phyloP scores from a whole-genome alignment of 2,113 vertebrate species.

The Rhadina sibilatrix region DNA sequence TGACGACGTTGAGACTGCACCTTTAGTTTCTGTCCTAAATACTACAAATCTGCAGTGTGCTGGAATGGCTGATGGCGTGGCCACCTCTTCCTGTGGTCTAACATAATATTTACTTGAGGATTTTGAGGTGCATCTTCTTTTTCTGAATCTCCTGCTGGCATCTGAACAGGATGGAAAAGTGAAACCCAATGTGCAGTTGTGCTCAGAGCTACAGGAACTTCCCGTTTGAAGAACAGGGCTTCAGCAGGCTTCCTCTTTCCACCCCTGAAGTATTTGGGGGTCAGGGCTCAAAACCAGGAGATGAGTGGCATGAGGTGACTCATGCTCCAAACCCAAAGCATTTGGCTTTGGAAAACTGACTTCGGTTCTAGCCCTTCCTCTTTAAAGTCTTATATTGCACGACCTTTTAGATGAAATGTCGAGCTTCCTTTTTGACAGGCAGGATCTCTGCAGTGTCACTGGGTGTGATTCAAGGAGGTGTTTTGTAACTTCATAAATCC shows the following conservation, averaged over 20 bases:
- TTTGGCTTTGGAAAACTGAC: slow-evolving; percentile 31
- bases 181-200: neutral
- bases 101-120: neutral
- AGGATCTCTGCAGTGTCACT: neutral
- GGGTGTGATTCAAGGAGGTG: neutral
- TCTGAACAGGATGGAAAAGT: neutral
- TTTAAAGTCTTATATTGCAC: slow-evolving; percentile 3
- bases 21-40: neutral
- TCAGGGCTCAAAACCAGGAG: neutral
- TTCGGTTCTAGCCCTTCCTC: slow-evolving; percentile 19
- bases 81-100: neutral
- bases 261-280: neutral
- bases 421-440: slow-evolving; percentile 27
- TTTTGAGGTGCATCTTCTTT: neutral
- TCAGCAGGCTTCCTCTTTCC: slow-evolving; percentile 29
- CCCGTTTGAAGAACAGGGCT: neutral
- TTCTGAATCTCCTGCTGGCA: neutral
- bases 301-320: slow-evolving; percentile 21
- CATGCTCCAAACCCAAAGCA: slow-evolving; percentile 17
- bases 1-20: neutral
- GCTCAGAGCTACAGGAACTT: neutral
- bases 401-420: slow-evolving; percentile 36
- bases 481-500: neutral
- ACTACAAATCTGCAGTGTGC: neutral
- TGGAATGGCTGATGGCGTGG: neutral